Percentiles rank a stretch among this genome's conserved stretches.
These are phyloP conservation scores for Zeugodacus cucurbitae DNA, from an alignment of 1,140 invertebrate species.

Conservation along the genomic window DNA sequence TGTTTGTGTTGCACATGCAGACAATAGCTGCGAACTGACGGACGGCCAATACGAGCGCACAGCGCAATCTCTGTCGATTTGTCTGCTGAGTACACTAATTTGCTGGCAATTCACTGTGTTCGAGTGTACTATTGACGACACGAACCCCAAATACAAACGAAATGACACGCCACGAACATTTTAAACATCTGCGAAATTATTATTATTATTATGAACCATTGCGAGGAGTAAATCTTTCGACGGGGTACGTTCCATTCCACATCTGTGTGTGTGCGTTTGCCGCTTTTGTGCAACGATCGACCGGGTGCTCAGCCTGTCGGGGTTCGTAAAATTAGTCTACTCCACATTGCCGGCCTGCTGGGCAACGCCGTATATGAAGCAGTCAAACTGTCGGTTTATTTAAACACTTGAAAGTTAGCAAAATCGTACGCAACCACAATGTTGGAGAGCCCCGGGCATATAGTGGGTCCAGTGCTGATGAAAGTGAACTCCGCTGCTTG, in stretches of 20 bases:
- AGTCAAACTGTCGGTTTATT: conserved; percentile 9
- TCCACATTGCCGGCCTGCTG: background rate
- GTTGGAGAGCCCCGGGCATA: background rate
- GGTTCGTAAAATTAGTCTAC: conserved; percentile 29
- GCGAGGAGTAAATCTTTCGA: conserved; percentile 30
- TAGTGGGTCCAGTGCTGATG: no score
- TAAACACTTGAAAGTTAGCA: conserved; percentile 38
- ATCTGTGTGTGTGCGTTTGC: background rate
- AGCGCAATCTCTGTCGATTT: background rate
- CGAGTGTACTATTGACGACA: background rate
- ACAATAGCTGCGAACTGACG: background rate
- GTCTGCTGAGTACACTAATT: conserved; percentile 26
- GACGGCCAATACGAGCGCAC: background rate
- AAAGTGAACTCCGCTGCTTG: background rate
- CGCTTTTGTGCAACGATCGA: background rate
- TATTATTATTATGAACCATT: conserved; percentile 6
- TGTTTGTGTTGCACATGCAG: conserved; percentile 33
- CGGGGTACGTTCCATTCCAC: background rate
- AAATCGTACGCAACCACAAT: conserved; percentile 5
- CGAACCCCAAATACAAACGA: background rate
- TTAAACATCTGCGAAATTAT: conserved; percentile 39
- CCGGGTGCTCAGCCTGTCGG: conserved; percentile 2
- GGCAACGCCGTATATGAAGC: background rate
- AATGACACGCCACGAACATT: conserved; percentile 34
- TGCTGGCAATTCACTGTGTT: background rate